Percentiles rank a stretch among this genome's conserved stretches.
phyloP scores from a whole-genome alignment of 2,888 invertebrate species.

The Plagodis dolabraria region DNA sequence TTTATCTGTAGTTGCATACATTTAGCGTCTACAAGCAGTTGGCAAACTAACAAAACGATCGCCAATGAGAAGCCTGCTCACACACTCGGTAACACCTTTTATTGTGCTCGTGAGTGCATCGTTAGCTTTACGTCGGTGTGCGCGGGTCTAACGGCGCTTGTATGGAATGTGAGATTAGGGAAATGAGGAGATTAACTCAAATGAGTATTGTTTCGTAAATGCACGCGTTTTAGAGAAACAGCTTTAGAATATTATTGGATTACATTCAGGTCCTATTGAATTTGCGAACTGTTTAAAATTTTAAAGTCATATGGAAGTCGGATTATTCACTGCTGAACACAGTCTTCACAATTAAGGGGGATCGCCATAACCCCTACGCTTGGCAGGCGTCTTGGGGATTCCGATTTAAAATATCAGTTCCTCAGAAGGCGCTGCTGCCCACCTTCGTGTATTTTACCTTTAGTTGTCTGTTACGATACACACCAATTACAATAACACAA shows the following conservation, averaged over 20 bases:
- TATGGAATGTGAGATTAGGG: slow-evolving; percentile 21
- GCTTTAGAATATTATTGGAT: not conserved
- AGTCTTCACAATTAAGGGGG: too few relatives aligned
- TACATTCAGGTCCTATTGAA: too few relatives aligned
- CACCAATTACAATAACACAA: too few relatives aligned
- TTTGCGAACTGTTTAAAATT: too few relatives aligned
- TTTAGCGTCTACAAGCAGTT: slow-evolving; percentile 23
- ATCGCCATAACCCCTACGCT: too few relatives aligned
- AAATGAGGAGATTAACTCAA: slow-evolving; percentile 24
- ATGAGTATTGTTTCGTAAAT: slow-evolving; percentile 33
- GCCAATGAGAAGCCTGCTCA: slow-evolving; percentile 1
- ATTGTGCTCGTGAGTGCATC: slow-evolving; percentile 21
- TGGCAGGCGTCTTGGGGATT: too few relatives aligned
- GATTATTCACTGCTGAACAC: too few relatives aligned
- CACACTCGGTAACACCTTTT: slow-evolving; percentile 17
- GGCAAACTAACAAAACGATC: slow-evolving; percentile 25
- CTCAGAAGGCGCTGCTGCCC: too few relatives aligned
- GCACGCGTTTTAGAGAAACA: slow-evolving; percentile 27
- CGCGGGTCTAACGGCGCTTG: slow-evolving; percentile 19
- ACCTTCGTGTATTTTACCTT: too few relatives aligned
- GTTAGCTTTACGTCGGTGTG: slow-evolving; percentile 22
- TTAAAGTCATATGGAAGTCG: too few relatives aligned
- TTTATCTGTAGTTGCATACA: slow-evolving; percentile 6
- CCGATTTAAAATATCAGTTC: too few relatives aligned
- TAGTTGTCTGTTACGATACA: too few relatives aligned